Evolutionary conservation across 2,888 invertebrate species (phyloP), one percentile per base, ranked within the genome.

Genomic region (Cryptophagus acutangulus): DNA sequence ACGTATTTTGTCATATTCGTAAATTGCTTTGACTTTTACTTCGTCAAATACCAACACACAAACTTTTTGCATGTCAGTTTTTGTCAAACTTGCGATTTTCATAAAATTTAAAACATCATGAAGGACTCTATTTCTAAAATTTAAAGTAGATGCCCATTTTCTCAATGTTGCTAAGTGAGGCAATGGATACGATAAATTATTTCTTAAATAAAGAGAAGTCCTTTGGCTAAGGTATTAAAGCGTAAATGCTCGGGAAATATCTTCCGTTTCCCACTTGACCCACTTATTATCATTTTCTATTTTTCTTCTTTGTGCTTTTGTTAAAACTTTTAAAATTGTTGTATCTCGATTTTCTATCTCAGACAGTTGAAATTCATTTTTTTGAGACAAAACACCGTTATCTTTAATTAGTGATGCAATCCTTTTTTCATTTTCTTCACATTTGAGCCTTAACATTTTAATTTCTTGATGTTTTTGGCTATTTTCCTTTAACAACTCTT

Each of bases 1-100:
- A 13, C 41, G 25, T 18, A 38, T 37, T 40, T 40, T 30, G 13
- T 40, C 24, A 33, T 38, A 45, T 17, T 45, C 40, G 16, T 45
- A 40, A 2, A 25, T 17, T 3, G 31, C 9, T 2, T 2, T 33
- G 0, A 57, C 41, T 38, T 20, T 20, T 20, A 5, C 9, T 20
- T 20, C 20, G 9, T 20, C 20, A 9, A 20, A 20, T 6, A 20
- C 20, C 20, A 20, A 6, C 9, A 20, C 20, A 20, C 20, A 20
- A 6, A 20, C 20, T 20, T 20, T 20, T 20, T 20, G 20, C 9
- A 20, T 6, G 5, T 20, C 9, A 6, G 20, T 20, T 9, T 20
- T 20, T 20, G 5, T 20, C 9, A 9, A 20, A 6, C 20, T 9
- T 6, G 20, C 20, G 9, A 26, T 26, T 26, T 26, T 26, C 26